Evolutionary conservation across 2,113 vertebrate species (phyloP), one percentile per base, ranked within the genome.

Genomic region (Crotalus helleri): DNA sequence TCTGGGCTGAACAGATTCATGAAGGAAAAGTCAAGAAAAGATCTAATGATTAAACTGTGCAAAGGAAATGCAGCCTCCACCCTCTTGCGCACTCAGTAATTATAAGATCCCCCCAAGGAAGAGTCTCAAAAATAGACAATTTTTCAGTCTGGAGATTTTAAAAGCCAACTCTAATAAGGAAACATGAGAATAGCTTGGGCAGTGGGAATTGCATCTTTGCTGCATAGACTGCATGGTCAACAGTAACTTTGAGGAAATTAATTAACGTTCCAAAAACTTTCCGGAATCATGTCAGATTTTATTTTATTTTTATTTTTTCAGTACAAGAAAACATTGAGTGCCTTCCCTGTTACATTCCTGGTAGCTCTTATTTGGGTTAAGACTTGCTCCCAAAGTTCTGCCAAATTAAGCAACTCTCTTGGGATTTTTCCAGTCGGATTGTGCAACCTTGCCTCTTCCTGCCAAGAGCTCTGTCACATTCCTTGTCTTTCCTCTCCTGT

Each of bases 341-440:
- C 12, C 64, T 49, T 88, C 74, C 5, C 81, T 9, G 23, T 81
- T 91, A 1, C 0, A 2, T 13, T 91, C 59, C 54, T 91, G 3
- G 39, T 91, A 46, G 33, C 57, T 88, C 51, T 74, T 33, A 33
- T 54, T 55, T 17, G 21, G 87, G 46, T 90, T 49, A 88, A 39
- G 0, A 0, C 3, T 29, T 92, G 39, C 3, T 0, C 85, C 15
- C 93, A 55, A 21, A 44, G 49, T 3, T 91, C 92, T 94, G 23
- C 93, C 92, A 90, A 95, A 57, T 58, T 8, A 59, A 94, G 57
- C 74, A 0, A 7, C 3, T 39, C 44, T n/a, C 49, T 91, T 88
- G 90, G 85, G 39, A n/a, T 33, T 33, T 29, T 91, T 88, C 39
- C 21, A 19, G 58, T 61, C 85, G 13, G 81, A 15, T 61, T 89